Evolutionary conservation across 2,113 vertebrate genomes (phyloP), one percentile per base, ranked within the genome.

Genomic region (Ranitomeya variabilis): DNA sequence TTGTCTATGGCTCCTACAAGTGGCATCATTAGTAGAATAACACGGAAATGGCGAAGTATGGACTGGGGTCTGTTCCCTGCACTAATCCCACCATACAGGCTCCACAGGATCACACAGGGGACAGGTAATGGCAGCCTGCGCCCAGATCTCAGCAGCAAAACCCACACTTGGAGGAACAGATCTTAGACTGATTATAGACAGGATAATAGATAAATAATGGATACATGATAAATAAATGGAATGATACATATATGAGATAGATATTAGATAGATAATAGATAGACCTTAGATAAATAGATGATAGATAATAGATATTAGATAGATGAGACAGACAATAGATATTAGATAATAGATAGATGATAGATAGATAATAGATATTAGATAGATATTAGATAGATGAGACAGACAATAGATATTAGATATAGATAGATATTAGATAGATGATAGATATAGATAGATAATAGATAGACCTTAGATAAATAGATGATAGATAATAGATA

Each of bases 1-100:
- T 2, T 26, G 59, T 83, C 80, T 45, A 2, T 21, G 80, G 26
- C 31, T 82, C 59, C 51, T 82, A 66, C 16, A 45, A 45, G 23
- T n/a, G 80, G 60, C 60, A 66, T 66, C 19, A 66, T 51, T 66
- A 83, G 80, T 54, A 83, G 66, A 69, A 69, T 69, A 69, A 69
- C 60, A 69, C 19, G 81, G 81, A 83, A 69, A 83, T 83, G 15
- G 12, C 8, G 6, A 26, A 81, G 21, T 51, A 11, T 67, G 45
- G 51, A n/a, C 23, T 51, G 80, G 51, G 62, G 52, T 67, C 80
- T 66, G 80, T 7, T 66, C 60, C 80, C 80, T 19, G 12, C 80
- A 66, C 80, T 66, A 83, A 83, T 83, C 80, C 81, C 26, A 54
- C 54, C 66, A 67, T 7, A 66, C 19, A 83, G 6, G 23, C n/a